Evolutionary conservation across 2,113 vertebrate species (phyloP).

Genomic region (Cavia porcellus): DNA sequence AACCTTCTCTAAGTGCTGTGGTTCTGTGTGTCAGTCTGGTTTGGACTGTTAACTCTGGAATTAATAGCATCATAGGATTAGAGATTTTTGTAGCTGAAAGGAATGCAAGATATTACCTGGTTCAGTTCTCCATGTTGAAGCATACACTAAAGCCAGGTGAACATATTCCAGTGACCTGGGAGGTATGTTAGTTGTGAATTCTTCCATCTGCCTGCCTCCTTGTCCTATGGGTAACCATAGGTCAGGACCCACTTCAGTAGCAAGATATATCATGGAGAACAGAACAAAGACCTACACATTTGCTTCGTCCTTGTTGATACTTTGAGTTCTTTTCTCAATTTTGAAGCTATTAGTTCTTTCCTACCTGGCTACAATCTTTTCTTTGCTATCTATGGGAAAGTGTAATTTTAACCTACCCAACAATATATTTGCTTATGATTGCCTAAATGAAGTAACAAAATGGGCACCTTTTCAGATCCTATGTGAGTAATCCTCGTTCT

Average conservation of each 20-base stretch:
- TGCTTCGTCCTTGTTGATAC: not conserved
- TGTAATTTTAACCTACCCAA: conserved; percentile 48
- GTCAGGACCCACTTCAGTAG: not conserved
- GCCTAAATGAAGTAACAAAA: conserved; percentile 41
- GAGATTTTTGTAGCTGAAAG: not conserved
- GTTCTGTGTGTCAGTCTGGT: not conserved
- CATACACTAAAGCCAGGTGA: not conserved
- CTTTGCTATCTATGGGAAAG: conserved; percentile 59
- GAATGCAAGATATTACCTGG: conserved; percentile 18
- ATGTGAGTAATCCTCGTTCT: conserved; percentile 43
- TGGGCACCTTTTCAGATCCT: conserved; percentile 64
- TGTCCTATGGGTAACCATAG: not conserved
- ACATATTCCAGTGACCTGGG: not conserved
- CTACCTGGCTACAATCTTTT: conserved; percentile 47
- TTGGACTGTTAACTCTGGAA: conserved; percentile 54
- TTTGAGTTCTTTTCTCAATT: conserved; percentile 26
- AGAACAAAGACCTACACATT: conserved; percentile 13
- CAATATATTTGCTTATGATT: conserved; percentile 47
- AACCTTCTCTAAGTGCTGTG: not conserved
- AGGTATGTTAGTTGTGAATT: conserved; percentile 23
- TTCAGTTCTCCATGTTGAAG: not conserved
- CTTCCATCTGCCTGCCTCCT: not conserved
- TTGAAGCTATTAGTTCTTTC: conserved; percentile 19
- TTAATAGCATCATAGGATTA: conserved; percentile 19
- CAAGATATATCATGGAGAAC: not conserved